A percentile compares a stretch with the other conserved stretches of the same genome.
Evolutionary conservation across 2,888 invertebrate species (phyloP).

Genomic region (Azorinus chamasolen): DNA sequence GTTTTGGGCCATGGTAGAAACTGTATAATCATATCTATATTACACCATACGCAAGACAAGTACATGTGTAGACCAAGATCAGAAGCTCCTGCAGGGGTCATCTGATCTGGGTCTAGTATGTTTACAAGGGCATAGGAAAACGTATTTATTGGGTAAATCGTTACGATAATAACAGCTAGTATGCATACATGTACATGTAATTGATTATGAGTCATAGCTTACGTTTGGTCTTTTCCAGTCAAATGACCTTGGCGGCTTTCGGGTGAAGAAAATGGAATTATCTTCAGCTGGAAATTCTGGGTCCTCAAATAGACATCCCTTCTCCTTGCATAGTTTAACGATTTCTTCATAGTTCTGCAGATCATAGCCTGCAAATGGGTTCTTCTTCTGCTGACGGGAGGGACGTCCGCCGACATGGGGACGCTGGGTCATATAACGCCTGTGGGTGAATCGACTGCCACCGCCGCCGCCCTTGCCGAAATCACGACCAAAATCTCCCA

Average conservation of each 20-base stretch:
- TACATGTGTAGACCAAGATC: no score
- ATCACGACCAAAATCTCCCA: constrained; percentile 64
- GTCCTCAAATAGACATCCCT: constrained; percentile 95
- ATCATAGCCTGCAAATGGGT: constrained; percentile 73
- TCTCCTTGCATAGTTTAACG: constrained; percentile 90
- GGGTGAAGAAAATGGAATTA: constrained; percentile 94
- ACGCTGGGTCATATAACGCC: constrained; percentile 35
- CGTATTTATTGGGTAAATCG: no score
- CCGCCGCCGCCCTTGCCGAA: constrained; percentile 5
- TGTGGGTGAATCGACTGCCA: neutral
- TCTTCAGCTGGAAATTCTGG: constrained; percentile 95
- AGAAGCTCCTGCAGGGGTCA: no score
- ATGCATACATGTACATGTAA: no score
- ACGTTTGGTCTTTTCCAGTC: constrained; percentile 96
- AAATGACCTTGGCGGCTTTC: constrained; percentile 93
- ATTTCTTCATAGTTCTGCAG: constrained; percentile 97
- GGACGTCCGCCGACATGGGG: constrained; percentile 61
- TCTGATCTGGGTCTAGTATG: no score
- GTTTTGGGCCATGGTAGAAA: no score
- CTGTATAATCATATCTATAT: no score
- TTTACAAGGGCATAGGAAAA: no score
- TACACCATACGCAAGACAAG: no score
- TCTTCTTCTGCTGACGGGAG: constrained; percentile 67
- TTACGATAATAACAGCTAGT: no score
- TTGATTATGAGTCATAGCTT: no score